Conservation (phyloP, 1,140 invertebrate species). For the Diuraphis noxia region DNA sequence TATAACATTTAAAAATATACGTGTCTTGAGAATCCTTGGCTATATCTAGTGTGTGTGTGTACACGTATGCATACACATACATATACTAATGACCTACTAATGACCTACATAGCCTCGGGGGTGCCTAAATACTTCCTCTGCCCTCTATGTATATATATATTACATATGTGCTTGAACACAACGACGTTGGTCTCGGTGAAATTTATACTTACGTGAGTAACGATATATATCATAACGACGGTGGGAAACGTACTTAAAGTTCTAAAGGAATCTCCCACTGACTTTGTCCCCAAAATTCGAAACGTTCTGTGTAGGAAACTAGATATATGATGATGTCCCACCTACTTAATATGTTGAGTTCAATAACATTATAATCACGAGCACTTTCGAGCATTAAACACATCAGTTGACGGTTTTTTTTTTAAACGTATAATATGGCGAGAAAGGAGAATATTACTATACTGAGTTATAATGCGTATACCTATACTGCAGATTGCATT, state of each 20-base stretch:
- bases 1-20: not conserved
- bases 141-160: not conserved
- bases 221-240: not conserved
- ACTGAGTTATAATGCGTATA: no score
- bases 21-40: constrained; percentile 6
- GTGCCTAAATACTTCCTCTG: constrained; percentile 6
- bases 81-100: not conserved
- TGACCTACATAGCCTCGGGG: not conserved
- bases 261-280: not conserved
- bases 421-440: not conserved
- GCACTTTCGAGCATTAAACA: not conserved
- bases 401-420: not conserved
- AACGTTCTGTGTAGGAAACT: not conserved
- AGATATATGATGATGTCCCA: not conserved
- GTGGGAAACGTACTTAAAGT: not conserved
- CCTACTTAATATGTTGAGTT: not conserved
- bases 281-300: not conserved
- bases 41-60: not conserved
- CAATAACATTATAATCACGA: not conserved
- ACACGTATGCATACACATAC: not conserved
- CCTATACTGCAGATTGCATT: not conserved
- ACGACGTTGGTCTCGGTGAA: no score
- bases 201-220: no score
- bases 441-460: not conserved
- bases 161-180: not conserved